Evolutionary conservation across 1,140 invertebrate species (phyloP), one percentile per base, ranked within the genome.

Genomic region (Anastatus disparis): DNA sequence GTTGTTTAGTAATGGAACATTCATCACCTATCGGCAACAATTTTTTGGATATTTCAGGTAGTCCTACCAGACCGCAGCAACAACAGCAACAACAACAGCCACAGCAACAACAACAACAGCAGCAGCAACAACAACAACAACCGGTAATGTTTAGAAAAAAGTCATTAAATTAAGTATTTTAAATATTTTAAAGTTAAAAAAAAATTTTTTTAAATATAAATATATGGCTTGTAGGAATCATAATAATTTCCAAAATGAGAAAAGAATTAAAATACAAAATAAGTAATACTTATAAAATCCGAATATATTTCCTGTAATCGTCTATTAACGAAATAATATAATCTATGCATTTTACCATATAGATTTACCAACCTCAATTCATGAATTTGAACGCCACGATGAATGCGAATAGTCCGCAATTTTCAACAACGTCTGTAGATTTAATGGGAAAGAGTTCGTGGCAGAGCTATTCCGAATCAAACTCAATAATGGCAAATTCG

Each of bases 91-190:
- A n/a, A n/a, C n/a, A n/a, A n/a, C n/a, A n/a, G n/a, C n/a, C n/a
- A n/a, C n/a, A n/a, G n/a, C n/a, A n/a, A n/a, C n/a, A n/a, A n/a
- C n/a, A n/a, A n/a, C n/a, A n/a, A n/a, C n/a, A n/a, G n/a, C n/a
- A n/a, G 10, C 52, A 40, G 17, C 17, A 12, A 1, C 38, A 35
- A 26, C 42, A 58, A 1, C 42, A 42, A 12, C 52, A 56, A 53
- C 40, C 12, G 64, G 64, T 66, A 8, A 53, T n/a, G 48, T 12
- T 24, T 13, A 53, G 6, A 31, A n/a, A 56, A 38, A 29, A 38
- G 4, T 56, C 20, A 20, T n/a, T n/a, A n/a, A n/a, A n/a, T n/a
- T n/a, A n/a, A n/a, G n/a, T n/a, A n/a, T n/a, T n/a, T n/a, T n/a
- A n/a, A n/a, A n/a, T n/a, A n/a, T n/a, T n/a, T n/a, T n/a, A n/a